Evolutionary conservation across 2,888 invertebrate species (phyloP).

Genomic region (Drosophila cognata): DNA sequence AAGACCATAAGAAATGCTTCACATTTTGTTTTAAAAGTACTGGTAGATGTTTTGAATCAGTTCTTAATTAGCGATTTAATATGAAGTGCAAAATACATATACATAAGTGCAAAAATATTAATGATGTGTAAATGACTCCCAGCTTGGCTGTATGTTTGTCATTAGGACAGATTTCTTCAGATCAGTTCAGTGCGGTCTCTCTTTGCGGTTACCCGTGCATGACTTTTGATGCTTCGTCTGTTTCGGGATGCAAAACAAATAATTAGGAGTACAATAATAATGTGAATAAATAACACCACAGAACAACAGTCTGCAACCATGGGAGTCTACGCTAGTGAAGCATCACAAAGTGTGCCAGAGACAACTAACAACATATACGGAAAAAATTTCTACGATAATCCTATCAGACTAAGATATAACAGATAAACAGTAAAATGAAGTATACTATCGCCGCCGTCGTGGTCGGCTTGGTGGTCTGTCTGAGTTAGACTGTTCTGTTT

Average conservation of each 20-base stretch:
- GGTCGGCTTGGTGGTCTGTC: background rate
- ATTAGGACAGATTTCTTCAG: constrained; percentile 45
- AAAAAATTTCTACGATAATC: background rate
- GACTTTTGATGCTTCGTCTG: constrained; percentile 11
- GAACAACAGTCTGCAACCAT: background rate
- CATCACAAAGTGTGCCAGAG: background rate
- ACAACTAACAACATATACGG: background rate
- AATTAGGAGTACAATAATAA: constrained; percentile 11
- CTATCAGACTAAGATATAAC: background rate
- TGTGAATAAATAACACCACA: constrained; percentile 3
- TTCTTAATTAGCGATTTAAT: constrained; percentile 36
- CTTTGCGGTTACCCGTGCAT: constrained; percentile 22
- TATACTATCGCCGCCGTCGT: background rate
- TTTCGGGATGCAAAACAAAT: constrained; percentile 3
- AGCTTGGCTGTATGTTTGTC: constrained; percentile 49
- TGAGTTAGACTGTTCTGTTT: background rate
- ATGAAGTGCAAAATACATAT: constrained; percentile 21
- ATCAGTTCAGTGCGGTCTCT: constrained; percentile 25
- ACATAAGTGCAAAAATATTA: constrained; percentile 47
- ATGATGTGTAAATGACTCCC: constrained; percentile 50
- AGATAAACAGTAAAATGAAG: background rate
- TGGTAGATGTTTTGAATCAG: background rate
- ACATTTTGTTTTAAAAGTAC: background rate
- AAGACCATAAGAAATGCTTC: background rate
- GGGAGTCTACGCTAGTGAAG: background rate